Evolutionary conservation across 1,140 invertebrate genomes (phyloP).

Genomic region (Pissodes strobi): DNA sequence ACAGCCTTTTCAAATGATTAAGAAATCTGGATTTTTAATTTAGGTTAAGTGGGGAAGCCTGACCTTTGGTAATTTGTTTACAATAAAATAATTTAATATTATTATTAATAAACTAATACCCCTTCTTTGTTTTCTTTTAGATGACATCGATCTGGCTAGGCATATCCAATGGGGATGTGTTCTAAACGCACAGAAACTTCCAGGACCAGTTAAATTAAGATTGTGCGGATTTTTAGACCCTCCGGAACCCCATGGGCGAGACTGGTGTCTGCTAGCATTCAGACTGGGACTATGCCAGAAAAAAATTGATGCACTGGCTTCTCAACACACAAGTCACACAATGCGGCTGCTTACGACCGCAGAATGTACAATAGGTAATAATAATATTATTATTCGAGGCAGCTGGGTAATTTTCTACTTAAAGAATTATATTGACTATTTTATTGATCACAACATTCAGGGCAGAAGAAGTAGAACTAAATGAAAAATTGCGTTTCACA

Average conservation of each 20-base stretch:
- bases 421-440: too few species aligned
- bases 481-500: too few species aligned
- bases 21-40: too few species aligned
- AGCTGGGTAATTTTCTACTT: too few species aligned
- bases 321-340: slow-evolving; percentile 53
- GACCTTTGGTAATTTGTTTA: too few species aligned
- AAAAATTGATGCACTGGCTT: slow-evolving; percentile 53
- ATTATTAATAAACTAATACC: too few species aligned
- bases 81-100: too few species aligned
- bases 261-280: slow-evolving; percentile 83
- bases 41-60: too few species aligned
- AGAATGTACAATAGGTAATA: slow-evolving; percentile 54
- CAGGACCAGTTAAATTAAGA: slow-evolving; percentile 59
- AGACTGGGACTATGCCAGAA: slow-evolving; percentile 65
- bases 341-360: slow-evolving; percentile 51
- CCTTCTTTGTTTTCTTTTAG: slow-evolving; percentile 40
- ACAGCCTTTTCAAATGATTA: too few species aligned
- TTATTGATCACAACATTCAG: too few species aligned
- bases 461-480: too few species aligned
- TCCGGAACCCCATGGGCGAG: slow-evolving; percentile 75
- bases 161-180: slow-evolving; percentile 54
- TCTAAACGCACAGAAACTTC: slow-evolving; percentile 54
- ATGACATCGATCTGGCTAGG: slow-evolving; percentile 47
- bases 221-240: slow-evolving; percentile 74
- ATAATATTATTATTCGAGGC: too few species aligned